Evolutionary conservation across 2,113 vertebrate species (phyloP).

Genomic region (Mus spicilegus): DNA sequence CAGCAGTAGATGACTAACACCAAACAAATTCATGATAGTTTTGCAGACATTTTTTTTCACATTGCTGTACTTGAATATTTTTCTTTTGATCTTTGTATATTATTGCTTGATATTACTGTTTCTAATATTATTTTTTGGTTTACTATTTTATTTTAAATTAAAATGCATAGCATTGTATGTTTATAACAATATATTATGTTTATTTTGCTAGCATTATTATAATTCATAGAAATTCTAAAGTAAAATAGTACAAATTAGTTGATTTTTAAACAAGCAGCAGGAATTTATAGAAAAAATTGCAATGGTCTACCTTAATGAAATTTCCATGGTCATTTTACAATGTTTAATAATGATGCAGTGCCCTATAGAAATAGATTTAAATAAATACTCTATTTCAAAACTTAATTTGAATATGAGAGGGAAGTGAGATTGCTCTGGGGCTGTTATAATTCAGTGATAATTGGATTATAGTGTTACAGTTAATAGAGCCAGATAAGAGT

Average conservation of each 20-base stretch:
- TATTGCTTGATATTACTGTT: neutral
- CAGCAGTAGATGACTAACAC: neutral
- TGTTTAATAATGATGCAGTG: neutral
- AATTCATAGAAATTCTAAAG: neutral
- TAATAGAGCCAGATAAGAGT: neutral
- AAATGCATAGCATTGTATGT: neutral
- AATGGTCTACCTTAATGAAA: neutral
- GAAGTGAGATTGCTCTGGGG: neutral
- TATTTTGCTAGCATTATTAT: neutral
- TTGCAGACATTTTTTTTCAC: too few relatives aligned
- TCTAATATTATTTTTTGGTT: neutral
- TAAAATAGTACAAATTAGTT: neutral
- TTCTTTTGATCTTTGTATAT: neutral
- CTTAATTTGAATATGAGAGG: neutral
- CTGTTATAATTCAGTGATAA: constrained; percentile 17
- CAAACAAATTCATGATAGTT: neutral
- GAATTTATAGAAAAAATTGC: neutral
- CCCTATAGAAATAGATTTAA: constrained; percentile 23
- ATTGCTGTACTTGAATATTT: neutral
- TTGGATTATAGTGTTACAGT: neutral
- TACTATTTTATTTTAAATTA: neutral
- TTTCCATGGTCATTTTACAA: neutral
- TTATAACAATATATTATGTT: neutral
- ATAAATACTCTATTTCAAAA: neutral
- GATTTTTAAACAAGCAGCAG: neutral